phyloP scores from a whole-genome alignment of 2,888 invertebrate genomes.

The Sturmia bella region DNA sequence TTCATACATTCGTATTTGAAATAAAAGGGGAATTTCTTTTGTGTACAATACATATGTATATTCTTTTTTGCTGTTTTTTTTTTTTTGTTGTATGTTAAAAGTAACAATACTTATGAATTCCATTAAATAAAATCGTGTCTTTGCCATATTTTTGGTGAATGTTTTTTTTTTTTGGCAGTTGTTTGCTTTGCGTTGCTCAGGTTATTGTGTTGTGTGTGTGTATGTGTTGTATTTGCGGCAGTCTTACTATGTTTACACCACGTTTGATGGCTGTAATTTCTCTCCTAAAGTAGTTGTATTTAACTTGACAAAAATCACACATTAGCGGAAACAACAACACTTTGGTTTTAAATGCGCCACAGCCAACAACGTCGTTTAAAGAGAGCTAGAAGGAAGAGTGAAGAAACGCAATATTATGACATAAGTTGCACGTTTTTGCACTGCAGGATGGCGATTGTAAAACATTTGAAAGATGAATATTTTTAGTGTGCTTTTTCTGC shows the following conservation, averaged over 20 bases:
- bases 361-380: neutral
- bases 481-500: constrained; percentile 38
- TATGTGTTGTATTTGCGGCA: constrained; percentile 27
- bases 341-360: constrained; percentile 42
- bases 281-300: constrained; percentile 62
- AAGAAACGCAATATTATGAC: constrained; percentile 72
- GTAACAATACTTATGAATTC: constrained; percentile 71
- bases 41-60: constrained; percentile 52
- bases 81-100: constrained; percentile 41
- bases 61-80: constrained; percentile 13
- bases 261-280: constrained; percentile 68
- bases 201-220: constrained; percentile 13
- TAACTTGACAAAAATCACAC: constrained; percentile 72
- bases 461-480: constrained; percentile 66
- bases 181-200: constrained; percentile 5
- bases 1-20: constrained; percentile 42
- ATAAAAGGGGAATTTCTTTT: constrained; percentile 66
- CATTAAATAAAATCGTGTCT: constrained; percentile 72
- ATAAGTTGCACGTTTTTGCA: constrained; percentile 73
- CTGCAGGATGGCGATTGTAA: constrained; percentile 69
- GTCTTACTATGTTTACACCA: constrained; percentile 63
- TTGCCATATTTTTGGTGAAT: constrained; percentile 64
- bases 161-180: constrained; percentile 16
- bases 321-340: constrained; percentile 69
- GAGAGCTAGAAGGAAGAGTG: constrained; percentile 22